Base-by-base conservation (phyloP, 2,113 vertebrate species). In the Calyptomena viridis region DNA sequence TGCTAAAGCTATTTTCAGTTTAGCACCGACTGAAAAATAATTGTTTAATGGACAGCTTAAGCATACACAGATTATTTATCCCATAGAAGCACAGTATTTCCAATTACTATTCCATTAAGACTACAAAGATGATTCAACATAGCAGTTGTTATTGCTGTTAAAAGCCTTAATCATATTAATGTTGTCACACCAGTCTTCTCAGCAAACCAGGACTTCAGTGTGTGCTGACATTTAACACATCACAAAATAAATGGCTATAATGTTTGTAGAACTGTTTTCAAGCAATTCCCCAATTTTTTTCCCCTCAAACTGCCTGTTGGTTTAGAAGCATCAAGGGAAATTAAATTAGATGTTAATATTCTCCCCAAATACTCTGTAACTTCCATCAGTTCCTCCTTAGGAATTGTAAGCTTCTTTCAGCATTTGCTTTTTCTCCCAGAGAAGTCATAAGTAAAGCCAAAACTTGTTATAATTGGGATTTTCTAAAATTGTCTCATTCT, bases 141-240 rank as follows among this genome's bases (percentile, higher is more conserved):
- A 83, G 73, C 47, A 80, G 63, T 64, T 89, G 58, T 82, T 95
- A 63, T n/a, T 90, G 85, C 90, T 93, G 52, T 81, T 94, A 92
- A 96, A 96, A 86, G 75, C 72, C 64, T 86, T 93, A 92, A 92
- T 95, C 63, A 64, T 78, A 92, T 94, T 92, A 92, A 78, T 86
- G 68, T 68, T 94, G 73, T 93, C 94, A 90, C 76, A 90, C 72
- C 44, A 59, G n/a, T 94, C 71, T 88, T 95, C 27, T 80, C 84
- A 90, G 94, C 59, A 88, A 62, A 30, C 19, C 47, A 69, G 58
- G 73, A 46, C n/a, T 82, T 93, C 62, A 71, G 55, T 19, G n/a
- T 59, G 60, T 82, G 9, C 8, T 94, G 91, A 81, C 92, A 95
- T 96, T 96, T 94, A 96, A 71, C 88, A 89, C 64, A 77, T 80